A percentile compares a stretch with the other conserved stretches of the same genome.
These are phyloP conservation scores for Corbicula japonica DNA, from an alignment of 2,888 invertebrate species.

Conservation along the genomic window DNA sequence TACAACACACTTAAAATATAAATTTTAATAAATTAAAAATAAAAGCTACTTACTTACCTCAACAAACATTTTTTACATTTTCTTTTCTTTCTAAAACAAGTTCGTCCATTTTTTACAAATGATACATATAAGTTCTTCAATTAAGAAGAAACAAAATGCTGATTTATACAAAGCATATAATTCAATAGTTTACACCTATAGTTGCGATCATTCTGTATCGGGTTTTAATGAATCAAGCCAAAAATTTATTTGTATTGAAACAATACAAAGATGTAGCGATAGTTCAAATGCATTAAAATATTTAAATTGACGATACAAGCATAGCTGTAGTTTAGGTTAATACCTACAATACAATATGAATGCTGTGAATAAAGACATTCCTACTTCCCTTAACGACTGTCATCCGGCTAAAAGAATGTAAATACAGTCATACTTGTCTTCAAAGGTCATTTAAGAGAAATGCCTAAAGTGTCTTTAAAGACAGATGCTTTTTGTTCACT, in stretches of 20 bases:
- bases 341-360: no score
- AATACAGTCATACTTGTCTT: no score
- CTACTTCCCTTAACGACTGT: no score
- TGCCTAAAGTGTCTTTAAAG: no score
- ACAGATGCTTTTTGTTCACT: no score
- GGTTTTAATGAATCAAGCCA: slow-evolving; percentile 7
- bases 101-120: background rate
- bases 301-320: slow-evolving; percentile 27
- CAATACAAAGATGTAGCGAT: slow-evolving; percentile 39
- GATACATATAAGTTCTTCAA: background rate
- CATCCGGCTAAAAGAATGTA: no score
- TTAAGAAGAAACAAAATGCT: slow-evolving; percentile 10
- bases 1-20: no score
- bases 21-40: background rate
- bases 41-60: slow-evolving; percentile 2
- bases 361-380: no score
- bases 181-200: slow-evolving; percentile 23
- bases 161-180: slow-evolving; percentile 18
- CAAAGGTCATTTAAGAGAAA: no score
- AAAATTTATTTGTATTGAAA: slow-evolving; percentile 19
- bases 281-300: slow-evolving; percentile 26
- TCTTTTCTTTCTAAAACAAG: background rate
- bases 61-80: background rate
- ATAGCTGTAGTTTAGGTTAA: no score
- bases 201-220: slow-evolving; percentile 6